Evolutionary conservation across 2,888 invertebrate species (phyloP), one percentile per base, ranked within the genome.

Genomic region (Yponomeuta malinellus): DNA sequence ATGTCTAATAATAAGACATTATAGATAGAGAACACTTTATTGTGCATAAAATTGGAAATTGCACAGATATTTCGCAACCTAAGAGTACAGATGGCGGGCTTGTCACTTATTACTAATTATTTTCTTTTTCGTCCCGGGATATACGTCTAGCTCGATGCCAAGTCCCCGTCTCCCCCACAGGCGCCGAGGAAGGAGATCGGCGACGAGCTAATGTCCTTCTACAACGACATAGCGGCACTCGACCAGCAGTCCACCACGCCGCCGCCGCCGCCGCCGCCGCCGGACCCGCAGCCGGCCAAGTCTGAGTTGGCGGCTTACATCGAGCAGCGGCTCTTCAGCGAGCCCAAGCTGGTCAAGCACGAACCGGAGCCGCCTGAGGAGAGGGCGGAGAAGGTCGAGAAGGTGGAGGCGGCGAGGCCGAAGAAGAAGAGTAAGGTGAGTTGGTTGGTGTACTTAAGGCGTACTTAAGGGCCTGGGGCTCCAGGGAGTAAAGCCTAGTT

Each of bases 141-240:
- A 23, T 23, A 23, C 23, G 23, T 23, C 23, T 23, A 23, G 23
- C 23, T 23, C 23, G 23, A 23, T 23, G 23, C 23, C 23, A 23
- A 23, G 23, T 23, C 33, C 33, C 5, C 33, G 33, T 52, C 29
- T 59, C 15, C 29, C 63, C 23, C 23, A 63, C 78, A 82, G 78
- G 87, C 85, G 48, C 75, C 78, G 3, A 87, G 85, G 72, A 84
- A 83, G 72, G 88, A 88, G 72, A 88, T 93, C 15, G 88, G 89
- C 31, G 92, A 93, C 37, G 93, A 93, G 72, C 79, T 94, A 0
- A 82, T 87, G 33, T 93, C 92, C 0, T 94, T 93, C 84, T 94
- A 93, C 85, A 93, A 85, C 74, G 93, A 93, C 73, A 84, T 93
- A 43, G 93, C 93, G 0, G 87, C 90, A 68, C 73, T 93, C 1